A percentile compares a stretch with the other conserved stretches of the same genome.
Conservation (phyloP, 2,888 invertebrate species). For the Dioctria rufipes region DNA sequence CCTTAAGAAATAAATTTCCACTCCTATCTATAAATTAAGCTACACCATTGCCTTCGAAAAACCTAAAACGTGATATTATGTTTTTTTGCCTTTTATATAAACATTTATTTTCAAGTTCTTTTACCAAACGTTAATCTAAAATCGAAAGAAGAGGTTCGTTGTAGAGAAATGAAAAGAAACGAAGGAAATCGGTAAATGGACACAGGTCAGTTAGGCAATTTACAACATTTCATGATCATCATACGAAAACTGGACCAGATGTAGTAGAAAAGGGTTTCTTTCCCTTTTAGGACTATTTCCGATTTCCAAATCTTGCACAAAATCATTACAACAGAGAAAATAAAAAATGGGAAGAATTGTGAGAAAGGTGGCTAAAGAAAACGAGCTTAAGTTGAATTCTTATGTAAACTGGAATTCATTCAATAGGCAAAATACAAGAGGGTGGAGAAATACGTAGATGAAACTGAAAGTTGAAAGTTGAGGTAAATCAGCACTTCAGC, state of each 20-base stretch:
- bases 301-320: conserved; percentile 45
- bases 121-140: conserved; percentile 38
- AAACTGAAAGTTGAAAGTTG: background rate
- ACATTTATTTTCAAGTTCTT: conserved; percentile 41
- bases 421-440: too few relatives aligned
- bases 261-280: conserved; percentile 35
- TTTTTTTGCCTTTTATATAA: conserved; percentile 38
- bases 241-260: conserved; percentile 31
- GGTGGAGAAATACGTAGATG: too few relatives aligned
- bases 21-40: too few relatives aligned
- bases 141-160: background rate
- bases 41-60: too few relatives aligned
- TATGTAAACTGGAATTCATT: background rate
- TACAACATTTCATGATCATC: conserved; percentile 43
- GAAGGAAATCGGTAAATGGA: conserved; percentile 32
- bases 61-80: background rate
- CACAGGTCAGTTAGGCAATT: conserved; percentile 49
- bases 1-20: too few relatives aligned
- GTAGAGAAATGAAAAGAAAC: background rate
- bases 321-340: conserved; percentile 42
- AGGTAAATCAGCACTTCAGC: conserved; percentile 8
- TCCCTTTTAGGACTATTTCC: conserved; percentile 38
- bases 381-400: background rate
- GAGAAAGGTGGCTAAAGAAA: background rate
- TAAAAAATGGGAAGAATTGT: conserved; percentile 28